phyloP scores from a whole-genome alignment of 2,113 vertebrate genomes.

The Cygnus atratus region DNA sequence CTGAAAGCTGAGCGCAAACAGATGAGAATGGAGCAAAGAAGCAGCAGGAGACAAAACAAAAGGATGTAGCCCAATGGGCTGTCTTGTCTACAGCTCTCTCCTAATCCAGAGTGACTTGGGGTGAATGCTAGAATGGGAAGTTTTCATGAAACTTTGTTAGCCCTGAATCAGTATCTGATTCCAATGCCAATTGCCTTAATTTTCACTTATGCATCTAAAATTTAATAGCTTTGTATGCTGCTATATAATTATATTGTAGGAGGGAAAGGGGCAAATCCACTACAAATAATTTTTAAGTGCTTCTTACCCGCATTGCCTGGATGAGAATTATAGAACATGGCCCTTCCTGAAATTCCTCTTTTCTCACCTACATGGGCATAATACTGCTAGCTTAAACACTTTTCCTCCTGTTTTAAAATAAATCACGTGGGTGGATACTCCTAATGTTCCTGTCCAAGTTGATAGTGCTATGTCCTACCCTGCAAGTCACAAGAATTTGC shows the following conservation, averaged over 20 bases:
- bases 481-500: background rate
- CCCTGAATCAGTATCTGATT: background rate
- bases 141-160: background rate
- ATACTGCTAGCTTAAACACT: background rate
- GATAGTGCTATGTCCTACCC: background rate
- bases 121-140: background rate
- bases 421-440: background rate
- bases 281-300: background rate
- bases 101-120: background rate
- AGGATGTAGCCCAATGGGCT: background rate
- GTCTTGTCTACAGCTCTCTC: background rate
- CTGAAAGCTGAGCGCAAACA: background rate
- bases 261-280: background rate
- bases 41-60: background rate
- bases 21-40: background rate
- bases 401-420: conserved; percentile 42
- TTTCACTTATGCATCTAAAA: background rate
- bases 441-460: background rate
- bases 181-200: background rate
- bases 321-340: background rate
- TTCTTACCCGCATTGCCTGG: background rate
- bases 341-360: background rate
- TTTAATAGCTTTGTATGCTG: background rate
- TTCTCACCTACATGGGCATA: conserved; percentile 1
- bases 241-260: background rate